These are phyloP conservation scores for Acromyrmex heyeri DNA, from an alignment of 1,140 invertebrate genomes.

Conservation along the genomic window DNA sequence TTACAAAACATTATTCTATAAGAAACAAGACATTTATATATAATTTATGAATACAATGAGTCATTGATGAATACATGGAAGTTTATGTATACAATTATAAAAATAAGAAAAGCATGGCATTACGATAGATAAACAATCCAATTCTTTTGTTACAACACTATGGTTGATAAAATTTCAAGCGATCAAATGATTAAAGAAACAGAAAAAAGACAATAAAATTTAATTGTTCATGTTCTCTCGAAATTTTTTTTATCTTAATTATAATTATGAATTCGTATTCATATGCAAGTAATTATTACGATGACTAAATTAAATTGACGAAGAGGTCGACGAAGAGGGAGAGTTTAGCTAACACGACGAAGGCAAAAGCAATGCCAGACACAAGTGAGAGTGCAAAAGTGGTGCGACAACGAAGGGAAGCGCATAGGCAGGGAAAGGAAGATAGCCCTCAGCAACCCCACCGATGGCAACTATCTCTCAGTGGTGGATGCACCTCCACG, in stretches of 20 bases:
- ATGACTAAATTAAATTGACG: not conserved
- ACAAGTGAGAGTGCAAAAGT: not conserved
- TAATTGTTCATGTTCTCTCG: too few relatives aligned
- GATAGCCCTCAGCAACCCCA: conserved; percentile 41
- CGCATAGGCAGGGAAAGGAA: conserved; percentile 7
- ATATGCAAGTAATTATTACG: conserved; percentile 5
- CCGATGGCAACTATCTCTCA: conserved; percentile 55
- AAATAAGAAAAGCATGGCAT: not conserved
- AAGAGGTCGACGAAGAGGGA: conserved; percentile 15
- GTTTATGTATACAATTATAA: not conserved
- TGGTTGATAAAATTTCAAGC: not conserved
- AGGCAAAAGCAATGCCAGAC: conserved; percentile 16
- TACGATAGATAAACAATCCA: not conserved
- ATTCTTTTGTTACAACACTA: not conserved
- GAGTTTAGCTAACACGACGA: not conserved
- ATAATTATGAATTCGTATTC: not conserved
- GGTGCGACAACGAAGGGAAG: not conserved
- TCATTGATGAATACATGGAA: not conserved
- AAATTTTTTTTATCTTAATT: conserved; percentile 1
- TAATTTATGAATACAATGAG: not conserved
- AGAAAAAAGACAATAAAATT: not conserved
- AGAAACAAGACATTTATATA: not conserved
- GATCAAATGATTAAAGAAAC: not conserved
- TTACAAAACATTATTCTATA: not conserved
- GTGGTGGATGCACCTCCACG: conserved; percentile 67